Base-by-base conservation (phyloP, 92 coral and sea anemone species). In the Isaurus tuberculatus region DNA sequence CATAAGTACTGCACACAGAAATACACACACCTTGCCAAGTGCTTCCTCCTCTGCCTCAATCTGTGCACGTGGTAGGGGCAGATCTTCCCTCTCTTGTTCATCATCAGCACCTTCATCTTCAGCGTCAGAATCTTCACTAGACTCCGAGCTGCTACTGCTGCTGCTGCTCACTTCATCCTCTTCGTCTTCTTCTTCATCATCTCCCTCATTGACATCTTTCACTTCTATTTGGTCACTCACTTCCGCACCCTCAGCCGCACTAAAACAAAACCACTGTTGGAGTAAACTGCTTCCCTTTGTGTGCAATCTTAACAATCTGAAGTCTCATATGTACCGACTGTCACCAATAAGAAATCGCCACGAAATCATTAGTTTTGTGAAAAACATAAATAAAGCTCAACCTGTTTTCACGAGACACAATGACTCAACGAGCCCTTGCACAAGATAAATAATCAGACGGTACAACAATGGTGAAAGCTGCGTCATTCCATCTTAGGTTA, bases 41-140 rank as follows among this genome's bases (percentile, higher is more conserved):
- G 92, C 94, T 80, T 97, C 99, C 79, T 94, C 98, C 80, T 97
- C 99, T 3, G 90, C 97, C 61, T 94, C 99, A 36, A 86, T 91
- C 85, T 97, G 95, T 86, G 95, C 97, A 46, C 90, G 93, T 11
- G 91, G 80, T 20, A 97, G 80, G 27, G 98, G 94, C 60, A 70
- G 19, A 44, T 92, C 95, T 43, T 94, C 93, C 20, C 83, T 86
- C 32, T 79, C 90, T 72, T 84, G 88, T 29, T 85, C 96, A 68
- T 87, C 96, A 10, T 90, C 98, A 5, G 94, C 95, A 65, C 91
- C 93, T 70, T 95, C 98, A 32, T 95, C 99, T 82, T 97, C 99
- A 53, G 95, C 99, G 17, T 94, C 98, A 11, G 94, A 91, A 49
- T 93, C 98, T 70, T 93, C 93, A 33, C 92, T 89, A 32, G 96